These are phyloP conservation scores for Pseudobourletiella spinata DNA, from an alignment of 1,140 invertebrate genomes.

Conservation along the genomic window DNA sequence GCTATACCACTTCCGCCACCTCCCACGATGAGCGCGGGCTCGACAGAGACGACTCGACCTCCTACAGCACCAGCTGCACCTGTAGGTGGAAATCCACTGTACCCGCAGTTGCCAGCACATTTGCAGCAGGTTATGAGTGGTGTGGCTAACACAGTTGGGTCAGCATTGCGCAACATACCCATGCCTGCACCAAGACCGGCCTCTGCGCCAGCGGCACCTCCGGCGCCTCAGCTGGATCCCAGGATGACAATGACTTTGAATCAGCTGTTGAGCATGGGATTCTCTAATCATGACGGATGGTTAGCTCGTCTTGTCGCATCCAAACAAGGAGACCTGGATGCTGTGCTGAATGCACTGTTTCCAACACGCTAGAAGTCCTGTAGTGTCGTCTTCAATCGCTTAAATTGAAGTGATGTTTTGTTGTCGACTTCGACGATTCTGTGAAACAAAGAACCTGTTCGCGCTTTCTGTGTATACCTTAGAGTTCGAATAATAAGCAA, in stretches of 20 bases:
- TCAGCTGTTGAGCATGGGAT: conserved; percentile 33
- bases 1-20: not conserved
- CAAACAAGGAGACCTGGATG: conserved; percentile 33
- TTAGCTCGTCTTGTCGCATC: conserved; percentile 26
- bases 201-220: not conserved
- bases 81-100: conserved; percentile 5
- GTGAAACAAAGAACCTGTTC: too few species aligned
- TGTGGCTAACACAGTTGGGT: conserved; percentile 22
- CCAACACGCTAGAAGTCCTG: too few species aligned
- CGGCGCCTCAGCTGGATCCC: conserved; percentile 9
- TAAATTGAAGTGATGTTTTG: too few species aligned
- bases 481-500: too few species aligned
- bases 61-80: not conserved
- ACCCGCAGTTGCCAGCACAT: conserved; percentile 14
- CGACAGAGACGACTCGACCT: not conserved
- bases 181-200: not conserved
- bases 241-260: conserved; percentile 15
- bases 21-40: not conserved
- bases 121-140: conserved; percentile 24
- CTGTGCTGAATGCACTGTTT: conserved; percentile 28
- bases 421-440: too few species aligned
- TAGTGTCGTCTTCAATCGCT: too few species aligned
- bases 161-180: conserved; percentile 20
- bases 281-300: conserved; percentile 32
- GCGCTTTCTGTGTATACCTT: too few species aligned